These are phyloP conservation scores for Todiramphus chloris DNA, from an alignment of 2,113 vertebrate species.

Conservation along the genomic window DNA sequence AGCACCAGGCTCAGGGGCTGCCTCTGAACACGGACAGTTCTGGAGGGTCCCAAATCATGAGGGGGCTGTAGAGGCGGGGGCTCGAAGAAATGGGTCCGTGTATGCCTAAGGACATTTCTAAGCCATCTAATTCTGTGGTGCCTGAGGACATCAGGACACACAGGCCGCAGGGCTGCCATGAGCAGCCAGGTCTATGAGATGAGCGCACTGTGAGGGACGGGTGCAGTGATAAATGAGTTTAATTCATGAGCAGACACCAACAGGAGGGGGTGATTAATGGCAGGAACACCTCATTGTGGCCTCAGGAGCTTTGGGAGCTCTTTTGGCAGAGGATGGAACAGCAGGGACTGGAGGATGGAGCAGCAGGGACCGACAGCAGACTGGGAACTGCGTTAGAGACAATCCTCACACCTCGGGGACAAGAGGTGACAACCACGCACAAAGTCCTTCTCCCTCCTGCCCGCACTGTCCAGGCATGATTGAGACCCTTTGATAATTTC, in stretches of 20 bases:
- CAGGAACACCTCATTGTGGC: rapidly evolving
- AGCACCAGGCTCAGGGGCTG: rapidly evolving
- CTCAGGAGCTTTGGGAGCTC: background rate
- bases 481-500: background rate
- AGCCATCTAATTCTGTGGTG: background rate
- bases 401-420: background rate
- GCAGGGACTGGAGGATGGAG: background rate
- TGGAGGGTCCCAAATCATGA: background rate
- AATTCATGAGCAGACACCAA: constrained; percentile 36
- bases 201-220: rapidly evolving
- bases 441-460: background rate
- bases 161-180: rapidly evolving
- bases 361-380: background rate
- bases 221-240: constrained; percentile 41
- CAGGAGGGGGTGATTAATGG: constrained; percentile 35
- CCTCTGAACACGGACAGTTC: rapidly evolving
- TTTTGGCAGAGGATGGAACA: background rate
- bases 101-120: rapidly evolving
- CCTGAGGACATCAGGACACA: background rate
- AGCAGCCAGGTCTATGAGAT: background rate
- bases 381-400: background rate
- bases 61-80: background rate
- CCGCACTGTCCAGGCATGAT: background rate
- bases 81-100: background rate
- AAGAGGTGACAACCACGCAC: background rate